Percentiles rank a stretch among this genome's conserved stretches.
These are phyloP conservation scores for Thaumetopoea pityocampa DNA, from an alignment of 1,140 invertebrate species.

Conservation along the genomic window DNA sequence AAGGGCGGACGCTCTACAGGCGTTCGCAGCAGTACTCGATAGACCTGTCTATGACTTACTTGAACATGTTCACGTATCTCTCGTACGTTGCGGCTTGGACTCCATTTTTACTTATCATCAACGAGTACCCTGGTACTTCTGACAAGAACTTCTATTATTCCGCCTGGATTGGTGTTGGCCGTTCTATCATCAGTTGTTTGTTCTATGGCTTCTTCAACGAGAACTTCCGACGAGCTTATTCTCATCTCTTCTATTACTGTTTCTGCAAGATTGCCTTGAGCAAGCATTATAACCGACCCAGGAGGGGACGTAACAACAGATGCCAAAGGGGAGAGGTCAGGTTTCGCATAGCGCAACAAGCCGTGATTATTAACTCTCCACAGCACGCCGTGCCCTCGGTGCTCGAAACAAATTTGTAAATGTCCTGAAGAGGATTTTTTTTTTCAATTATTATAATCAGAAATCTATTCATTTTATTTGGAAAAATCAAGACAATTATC, in stretches of 20 bases:
- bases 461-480: no score
- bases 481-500: no score
- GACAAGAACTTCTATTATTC: constrained; percentile 79
- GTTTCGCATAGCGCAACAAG: constrained; percentile 84
- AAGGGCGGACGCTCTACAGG: constrained; percentile 77
- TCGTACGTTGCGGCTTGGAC: constrained; percentile 82
- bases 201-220: constrained; percentile 81
- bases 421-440: no score
- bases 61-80: constrained; percentile 81
- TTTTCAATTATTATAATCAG: no score
- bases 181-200: constrained; percentile 82
- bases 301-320: constrained; percentile 70
- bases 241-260: constrained; percentile 88
- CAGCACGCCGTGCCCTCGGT: constrained; percentile 20
- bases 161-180: constrained; percentile 82
- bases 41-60: constrained; percentile 79
- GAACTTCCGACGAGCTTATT: constrained; percentile 85
- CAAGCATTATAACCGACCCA: constrained; percentile 72
- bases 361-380: constrained; percentile 14
- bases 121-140: constrained; percentile 72
- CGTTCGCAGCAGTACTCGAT: constrained; percentile 79
- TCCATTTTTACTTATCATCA: constrained; percentile 79
- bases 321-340: constrained; percentile 80
- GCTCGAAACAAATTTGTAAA: no score
- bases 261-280: constrained; percentile 88